Base-by-base conservation (phyloP, 2,797 vertebrate species). In the Trichosurus vulpecula region DNA sequence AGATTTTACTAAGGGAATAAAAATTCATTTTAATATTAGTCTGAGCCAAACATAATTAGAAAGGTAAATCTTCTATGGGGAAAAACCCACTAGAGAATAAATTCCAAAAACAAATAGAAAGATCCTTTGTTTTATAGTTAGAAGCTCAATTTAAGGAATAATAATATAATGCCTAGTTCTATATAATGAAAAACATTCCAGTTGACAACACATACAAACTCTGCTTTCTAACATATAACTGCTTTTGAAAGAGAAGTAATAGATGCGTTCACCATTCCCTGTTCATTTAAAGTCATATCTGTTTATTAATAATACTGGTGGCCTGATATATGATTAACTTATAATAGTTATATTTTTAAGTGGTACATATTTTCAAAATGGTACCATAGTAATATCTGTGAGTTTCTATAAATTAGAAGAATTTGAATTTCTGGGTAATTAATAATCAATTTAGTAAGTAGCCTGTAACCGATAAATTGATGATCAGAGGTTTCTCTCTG, bases 81-180 rank as follows among this genome's bases (percentile, higher is more conserved):
- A 81, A 87, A 87, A 87, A 27, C 41, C 1, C 74, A 51, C 22
- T 9, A 51, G 95, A 19, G 47, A 91, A 90, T n/a, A 53, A 92
- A 94, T 95, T 92, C 19, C 29, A 93, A 91, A 52, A 95, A 61
- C 0, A 87, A 56, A 66, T 57, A 35, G 55, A 93, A 25, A 66
- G 90, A 30, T 35, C 0, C 1, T 29, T 51, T 90, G 6, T 94
- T 93, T 66, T 87, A 74, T 54, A 92, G 93, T 11, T 90, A 66
- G 52, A 93, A 89, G 47, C 92, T 3, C 56, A 57, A 52, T 94
- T 30, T 35, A 47, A 91, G 92, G 35, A 12, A 74, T 54, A 89
- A 22, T 56, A 58, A 0, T 89, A 66, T 52, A 5, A 90, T 94
- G 94, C 92, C 6, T 0, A 74, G 10, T 90, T 92, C 87, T 52